Conservation (phyloP, 1,140 invertebrate genomes). For the Drosophila neocordata region DNA sequence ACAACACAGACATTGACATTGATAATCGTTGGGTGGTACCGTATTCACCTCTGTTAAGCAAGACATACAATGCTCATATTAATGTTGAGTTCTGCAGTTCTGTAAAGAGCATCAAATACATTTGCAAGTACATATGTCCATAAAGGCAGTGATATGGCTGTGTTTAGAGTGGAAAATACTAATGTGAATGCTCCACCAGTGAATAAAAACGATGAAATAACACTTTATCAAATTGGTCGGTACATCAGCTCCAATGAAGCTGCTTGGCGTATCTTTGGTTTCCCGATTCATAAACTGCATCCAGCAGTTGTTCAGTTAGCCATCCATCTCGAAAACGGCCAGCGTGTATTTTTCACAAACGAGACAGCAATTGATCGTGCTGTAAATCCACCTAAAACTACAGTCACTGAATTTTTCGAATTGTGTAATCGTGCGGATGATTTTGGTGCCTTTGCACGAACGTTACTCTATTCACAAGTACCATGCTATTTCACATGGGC, state of each 20-base stretch:
- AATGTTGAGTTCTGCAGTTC: conserved; percentile 14
- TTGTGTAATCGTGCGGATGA: conserved; percentile 60
- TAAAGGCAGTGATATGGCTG: not conserved
- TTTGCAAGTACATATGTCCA: conserved; percentile 3
- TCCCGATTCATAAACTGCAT: not conserved
- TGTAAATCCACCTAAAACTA: conserved; percentile 63
- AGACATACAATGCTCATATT: conserved; percentile 16
- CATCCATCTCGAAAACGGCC: not conserved
- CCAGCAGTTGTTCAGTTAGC: not conserved
- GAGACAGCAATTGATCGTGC: conserved; percentile 56
- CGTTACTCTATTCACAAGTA: conserved; percentile 82
- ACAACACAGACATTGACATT: conserved; percentile 10
- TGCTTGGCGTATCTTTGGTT: conserved; percentile 1
- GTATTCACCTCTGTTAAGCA: conserved; percentile 15
- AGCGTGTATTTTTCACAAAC: conserved; percentile 51
- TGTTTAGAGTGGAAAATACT: conserved; percentile 11
- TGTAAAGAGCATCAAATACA: conserved; percentile 7
- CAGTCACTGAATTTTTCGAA: conserved; percentile 82
- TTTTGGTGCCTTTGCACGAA: conserved; percentile 82
- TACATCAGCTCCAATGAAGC: conserved; percentile 12
- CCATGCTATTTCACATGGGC: conserved; percentile 83
- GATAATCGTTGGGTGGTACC: not conserved
- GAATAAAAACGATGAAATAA: conserved; percentile 11
- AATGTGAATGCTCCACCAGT: not conserved
- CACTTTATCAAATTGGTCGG: not conserved